Evolutionary conservation across 1,140 invertebrate genomes (phyloP), one percentile per base, ranked within the genome.

Genomic region (Andrena cerasifolii): DNA sequence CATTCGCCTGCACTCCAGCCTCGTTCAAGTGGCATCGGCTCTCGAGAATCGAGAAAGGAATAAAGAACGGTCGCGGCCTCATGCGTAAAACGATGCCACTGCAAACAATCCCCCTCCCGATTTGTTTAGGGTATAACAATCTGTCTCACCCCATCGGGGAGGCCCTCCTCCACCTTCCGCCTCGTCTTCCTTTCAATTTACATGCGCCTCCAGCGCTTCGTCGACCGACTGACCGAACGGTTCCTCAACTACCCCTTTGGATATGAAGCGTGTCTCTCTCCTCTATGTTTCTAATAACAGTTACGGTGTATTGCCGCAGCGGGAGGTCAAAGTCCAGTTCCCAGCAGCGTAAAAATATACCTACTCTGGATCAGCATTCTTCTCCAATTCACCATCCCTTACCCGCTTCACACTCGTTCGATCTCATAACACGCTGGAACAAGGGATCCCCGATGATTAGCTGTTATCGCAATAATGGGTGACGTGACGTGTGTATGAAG

Each of bases 61-160:
- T 91, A 92, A 92, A 92, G 90, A 91, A 92, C 86, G 82, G 66
- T 82, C 87, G 87, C 88, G 86, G 90, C 78, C 85, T 91, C 91
- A 92, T 92, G 92, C 92, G 91, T 92, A 90, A 92, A 92, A 92
- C 91, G 91, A 92, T 91, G 90, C 91, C 90, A 91, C 89, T 90
- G 91, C 91, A 93, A 93, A 92, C 89, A 93, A 93, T 91, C 88
- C 72, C 79, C 78, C 53, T 76, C 53, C 36, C 84, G 88, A 91
- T 92, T 93, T 93, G 90, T 92, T 92, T 92, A 92, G 90, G n/a
- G 87, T 89, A 90, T 92, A 91, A 91, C 88, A 90, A 92, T 91
- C 89, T 83, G 78, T 82, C 62, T 61, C 70, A 74, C 68, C 79
- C 82, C 43, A 59, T 45, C 45, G 62, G 54, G 18, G 53, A 26